Percentiles rank a stretch among this genome's conserved stretches.
Conservation (phyloP, 2,113 vertebrate species). For the Orthonyx spaldingii region DNA sequence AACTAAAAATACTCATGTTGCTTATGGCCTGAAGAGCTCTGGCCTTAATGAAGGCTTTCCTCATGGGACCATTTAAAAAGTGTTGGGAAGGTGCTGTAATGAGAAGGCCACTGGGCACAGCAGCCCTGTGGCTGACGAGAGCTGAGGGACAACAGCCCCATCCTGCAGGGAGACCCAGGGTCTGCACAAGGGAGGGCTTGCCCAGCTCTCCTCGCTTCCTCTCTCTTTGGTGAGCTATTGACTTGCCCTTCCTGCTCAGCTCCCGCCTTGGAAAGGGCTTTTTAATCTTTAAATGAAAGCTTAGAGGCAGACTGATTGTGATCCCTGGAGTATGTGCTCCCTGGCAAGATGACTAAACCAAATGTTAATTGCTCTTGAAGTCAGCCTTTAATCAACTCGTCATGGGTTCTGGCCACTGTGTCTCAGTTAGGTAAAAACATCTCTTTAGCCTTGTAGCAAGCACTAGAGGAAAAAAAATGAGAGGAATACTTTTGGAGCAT, state of each 20-base stretch:
- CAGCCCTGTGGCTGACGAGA: background rate
- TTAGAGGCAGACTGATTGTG: background rate
- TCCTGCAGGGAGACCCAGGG: background rate
- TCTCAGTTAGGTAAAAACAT: background rate
- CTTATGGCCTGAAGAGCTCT: background rate
- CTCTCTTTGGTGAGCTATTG: background rate
- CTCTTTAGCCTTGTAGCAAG: background rate
- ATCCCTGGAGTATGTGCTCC: slow-evolving; percentile 13
- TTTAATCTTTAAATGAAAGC: slow-evolving; percentile 28
- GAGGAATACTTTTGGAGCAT: background rate
- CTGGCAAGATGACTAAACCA: slow-evolving; percentile 37
- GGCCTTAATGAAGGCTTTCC: background rate
- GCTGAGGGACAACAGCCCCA: background rate
- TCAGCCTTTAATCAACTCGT: slow-evolving; percentile 36
- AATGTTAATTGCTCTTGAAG: slow-evolving; percentile 54
- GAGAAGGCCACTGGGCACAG: background rate
- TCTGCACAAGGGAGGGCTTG: background rate
- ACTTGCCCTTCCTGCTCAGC: background rate
- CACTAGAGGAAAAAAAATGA: background rate
- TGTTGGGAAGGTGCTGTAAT: background rate
- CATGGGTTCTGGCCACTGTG: background rate
- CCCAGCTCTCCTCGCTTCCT: background rate
- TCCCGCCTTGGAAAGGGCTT: background rate
- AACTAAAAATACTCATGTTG: background rate
- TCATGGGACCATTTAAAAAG: background rate